Conservation (phyloP, 2,888 invertebrate species). For the Drosophila meridionalis region DNA sequence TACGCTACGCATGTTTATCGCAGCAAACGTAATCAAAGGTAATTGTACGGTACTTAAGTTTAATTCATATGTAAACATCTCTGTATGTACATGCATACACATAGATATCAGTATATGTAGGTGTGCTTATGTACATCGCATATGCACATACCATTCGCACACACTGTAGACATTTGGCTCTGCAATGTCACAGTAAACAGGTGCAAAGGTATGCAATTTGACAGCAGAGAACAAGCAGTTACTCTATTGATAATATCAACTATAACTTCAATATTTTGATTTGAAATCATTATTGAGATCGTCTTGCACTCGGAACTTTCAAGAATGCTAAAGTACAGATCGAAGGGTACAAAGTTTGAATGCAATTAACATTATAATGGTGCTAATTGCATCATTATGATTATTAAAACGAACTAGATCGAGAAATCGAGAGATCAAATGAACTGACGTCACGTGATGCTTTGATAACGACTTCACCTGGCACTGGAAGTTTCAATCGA, state of each 20-base stretch:
- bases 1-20: slow-evolving; percentile 31
- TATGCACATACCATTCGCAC: background rate
- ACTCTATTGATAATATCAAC: background rate
- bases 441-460: slow-evolving; percentile 18
- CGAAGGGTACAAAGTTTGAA: slow-evolving; percentile 30
- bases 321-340: background rate
- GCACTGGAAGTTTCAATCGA: slow-evolving; percentile 18
- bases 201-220: slow-evolving; percentile 11
- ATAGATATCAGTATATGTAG: background rate
- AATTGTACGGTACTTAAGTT: slow-evolving; percentile 39
- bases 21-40: slow-evolving; percentile 24
- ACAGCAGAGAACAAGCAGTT: background rate
- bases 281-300: background rate
- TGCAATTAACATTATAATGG: slow-evolving; percentile 14
- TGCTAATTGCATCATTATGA: slow-evolving; percentile 28
- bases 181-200: background rate
- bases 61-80: slow-evolving; percentile 16
- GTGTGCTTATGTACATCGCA: background rate
- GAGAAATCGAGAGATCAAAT: background rate
- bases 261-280: no score
- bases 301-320: background rate
- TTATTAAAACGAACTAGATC: background rate
- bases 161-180: background rate
- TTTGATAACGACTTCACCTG: slow-evolving; percentile 16
- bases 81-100: background rate